Conservation (phyloP, 2,888 invertebrate genomes). For the Drosophila acutilabella region DNA sequence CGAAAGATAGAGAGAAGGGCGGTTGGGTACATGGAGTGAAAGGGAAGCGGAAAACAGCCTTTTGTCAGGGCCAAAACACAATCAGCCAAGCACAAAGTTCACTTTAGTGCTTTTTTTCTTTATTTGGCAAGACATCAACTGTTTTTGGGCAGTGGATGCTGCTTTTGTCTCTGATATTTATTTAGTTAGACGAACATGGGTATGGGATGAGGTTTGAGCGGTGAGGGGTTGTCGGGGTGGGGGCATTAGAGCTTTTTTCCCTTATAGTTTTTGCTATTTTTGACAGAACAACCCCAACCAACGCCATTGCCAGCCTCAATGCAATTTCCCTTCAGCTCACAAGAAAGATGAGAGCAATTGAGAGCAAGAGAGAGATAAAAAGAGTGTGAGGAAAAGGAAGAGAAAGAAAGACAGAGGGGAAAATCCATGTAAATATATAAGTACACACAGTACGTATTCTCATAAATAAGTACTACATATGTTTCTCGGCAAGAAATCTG, state of each 20-base stretch:
- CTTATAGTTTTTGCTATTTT: constrained; percentile 36
- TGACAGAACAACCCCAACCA: constrained; percentile 69
- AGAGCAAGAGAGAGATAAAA: constrained; percentile 1
- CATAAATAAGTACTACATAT: background rate
- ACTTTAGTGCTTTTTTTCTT: constrained; percentile 46
- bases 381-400: background rate
- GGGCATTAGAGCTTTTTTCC: constrained; percentile 28
- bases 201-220: constrained; percentile 5
- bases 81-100: constrained; percentile 77
- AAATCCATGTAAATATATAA: constrained; percentile 16
- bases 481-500: constrained; percentile 17
- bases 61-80: constrained; percentile 56
- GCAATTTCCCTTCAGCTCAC: constrained; percentile 63
- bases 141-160: constrained; percentile 34
- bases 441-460: no score
- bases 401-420: constrained; percentile 6
- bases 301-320: constrained; percentile 84
- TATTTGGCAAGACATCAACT: constrained; percentile 76
- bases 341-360: constrained; percentile 34
- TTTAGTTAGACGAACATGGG: constrained; percentile 1
- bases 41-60: constrained; percentile 17
- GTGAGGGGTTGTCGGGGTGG: no score
- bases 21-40: background rate
- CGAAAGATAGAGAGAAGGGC: background rate
- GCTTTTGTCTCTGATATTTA: constrained; percentile 15